Base-by-base conservation (phyloP, 2,888 invertebrate species). In the Norana najaformis region DNA sequence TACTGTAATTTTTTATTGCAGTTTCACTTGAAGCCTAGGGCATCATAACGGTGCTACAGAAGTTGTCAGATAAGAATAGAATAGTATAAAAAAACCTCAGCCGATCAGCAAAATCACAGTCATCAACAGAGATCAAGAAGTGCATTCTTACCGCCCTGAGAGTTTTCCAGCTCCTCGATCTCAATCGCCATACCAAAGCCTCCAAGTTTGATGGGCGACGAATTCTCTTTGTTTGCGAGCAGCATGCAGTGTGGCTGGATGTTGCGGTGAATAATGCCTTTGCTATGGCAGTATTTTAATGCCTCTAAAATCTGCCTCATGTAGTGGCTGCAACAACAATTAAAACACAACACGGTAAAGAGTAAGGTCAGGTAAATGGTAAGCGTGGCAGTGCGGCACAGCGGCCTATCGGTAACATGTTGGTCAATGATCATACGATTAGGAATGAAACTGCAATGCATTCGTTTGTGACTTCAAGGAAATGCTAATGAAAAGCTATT, bases 261-360 rank as follows among this genome's bases (percentile, higher is more conserved):
- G 95, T 99, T 99, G 92, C 99, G 96, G 95, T 99, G 99, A 93
- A 99, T 97, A 93, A 99, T 98, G 95, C 98, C 97, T 89, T 92
- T 91, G 38, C 98, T 98, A 95, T 99, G 99, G 95, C 99, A 99
- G 96, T 99, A 99, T 93, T 98, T 96, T 90, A 99, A 96, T 3
- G 99, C 99, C 95, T 99, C 98, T 92, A 99, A 96, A 92, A 99
- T 98, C 95, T 99, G 99, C 90, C 98, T 96, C 97, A 99, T 98
- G 96, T 99, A 99, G 96, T 99, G 99, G 92, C 95, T 95, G 92
- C 20, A 91, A 90, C 85, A 85, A n/a, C 16, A n/a, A 85, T 18
- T n/a, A n/a, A 16, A 85, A 20, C 85, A 85, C 14, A 14, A 14
- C n/a, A 16, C 34, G 85, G 38, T 30, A 69, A 69, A 30, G n/a